These are phyloP conservation scores for Sebastes steindachneri DNA, from an alignment of 2,797 vertebrate genomes.

Conservation along the genomic window DNA sequence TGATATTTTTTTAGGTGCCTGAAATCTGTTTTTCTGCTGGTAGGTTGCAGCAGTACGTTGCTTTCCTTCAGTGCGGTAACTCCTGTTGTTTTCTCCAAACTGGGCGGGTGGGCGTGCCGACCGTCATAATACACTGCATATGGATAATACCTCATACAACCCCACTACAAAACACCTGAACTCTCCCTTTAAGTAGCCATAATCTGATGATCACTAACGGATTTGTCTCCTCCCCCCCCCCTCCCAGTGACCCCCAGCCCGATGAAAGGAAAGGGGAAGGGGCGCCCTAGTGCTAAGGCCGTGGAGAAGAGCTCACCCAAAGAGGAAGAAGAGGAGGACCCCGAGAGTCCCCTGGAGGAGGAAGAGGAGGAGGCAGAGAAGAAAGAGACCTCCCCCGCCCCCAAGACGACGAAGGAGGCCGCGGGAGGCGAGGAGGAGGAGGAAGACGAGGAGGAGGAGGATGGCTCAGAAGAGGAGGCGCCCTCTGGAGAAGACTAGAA, in stretches of 20 bases:
- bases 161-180: background rate
- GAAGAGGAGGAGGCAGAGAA: conserved; percentile 90
- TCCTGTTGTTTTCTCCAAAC: too few relatives aligned
- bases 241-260: conserved; percentile 94
- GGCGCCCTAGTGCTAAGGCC: conserved; percentile 92
- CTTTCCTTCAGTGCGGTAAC: too few relatives aligned
- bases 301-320: conserved; percentile 96
- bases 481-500: conserved; percentile 97
- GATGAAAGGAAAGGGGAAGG: conserved; percentile 97
- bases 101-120: too few relatives aligned
- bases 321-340: conserved; percentile 87
- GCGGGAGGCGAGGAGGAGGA: conserved; percentile 77
- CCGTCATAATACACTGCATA: too few relatives aligned
- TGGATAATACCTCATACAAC: background rate
- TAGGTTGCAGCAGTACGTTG: too few relatives aligned
- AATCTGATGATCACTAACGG: background rate
- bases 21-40: too few relatives aligned
- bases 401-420: conserved; percentile 86
- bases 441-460: conserved; percentile 86
- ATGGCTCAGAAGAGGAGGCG: conserved; percentile 96
- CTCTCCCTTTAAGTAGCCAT: too few relatives aligned
- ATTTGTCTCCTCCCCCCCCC: background rate
- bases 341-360: conserved; percentile 83
- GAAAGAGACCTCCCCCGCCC: conserved; percentile 86
- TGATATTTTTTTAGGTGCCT: too few relatives aligned